These are phyloP conservation scores for Galagoides demidoff DNA, from an alignment of 2,797 vertebrate species.

Conservation along the genomic window DNA sequence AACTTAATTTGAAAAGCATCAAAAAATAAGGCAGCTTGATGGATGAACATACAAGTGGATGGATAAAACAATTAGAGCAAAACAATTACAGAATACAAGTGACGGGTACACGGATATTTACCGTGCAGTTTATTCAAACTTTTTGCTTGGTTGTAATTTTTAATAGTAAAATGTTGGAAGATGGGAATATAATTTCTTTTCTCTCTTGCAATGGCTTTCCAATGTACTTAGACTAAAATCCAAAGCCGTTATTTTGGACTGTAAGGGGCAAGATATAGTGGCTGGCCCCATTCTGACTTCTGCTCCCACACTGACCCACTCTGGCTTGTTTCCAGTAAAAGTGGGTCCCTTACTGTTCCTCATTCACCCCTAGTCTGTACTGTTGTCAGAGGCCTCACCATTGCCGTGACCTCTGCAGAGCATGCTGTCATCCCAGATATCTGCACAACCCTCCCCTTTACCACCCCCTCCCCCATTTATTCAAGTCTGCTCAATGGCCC, in stretches of 20 bases:
- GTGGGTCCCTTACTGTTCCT: not conserved
- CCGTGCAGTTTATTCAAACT: not conserved
- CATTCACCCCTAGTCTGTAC: not conserved
- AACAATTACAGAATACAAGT: not conserved
- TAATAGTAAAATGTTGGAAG: not conserved
- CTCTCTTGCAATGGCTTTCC: not conserved
- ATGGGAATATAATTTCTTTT: constrained; percentile 14
- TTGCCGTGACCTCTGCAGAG: not conserved
- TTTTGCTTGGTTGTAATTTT: constrained; percentile 10
- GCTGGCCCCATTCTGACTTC: not conserved
- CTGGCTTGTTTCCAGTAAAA: not conserved
- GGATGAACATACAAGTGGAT: not conserved
- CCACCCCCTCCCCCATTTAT: too few species aligned
- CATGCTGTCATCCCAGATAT: not conserved
- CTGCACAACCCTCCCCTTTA: not conserved
- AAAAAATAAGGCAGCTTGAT: not conserved
- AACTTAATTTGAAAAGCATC: constrained; percentile 10
- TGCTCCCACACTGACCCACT: not conserved
- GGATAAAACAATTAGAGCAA: not conserved
- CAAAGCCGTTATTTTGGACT: not conserved
- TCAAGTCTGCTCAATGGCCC: not conserved
- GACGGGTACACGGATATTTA: not conserved
- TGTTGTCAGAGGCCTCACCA: not conserved
- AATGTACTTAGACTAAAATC: not conserved
- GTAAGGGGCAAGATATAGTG: not conserved